Conservation (phyloP, 2,797 vertebrate species). For the Psittacula echo region DNA sequence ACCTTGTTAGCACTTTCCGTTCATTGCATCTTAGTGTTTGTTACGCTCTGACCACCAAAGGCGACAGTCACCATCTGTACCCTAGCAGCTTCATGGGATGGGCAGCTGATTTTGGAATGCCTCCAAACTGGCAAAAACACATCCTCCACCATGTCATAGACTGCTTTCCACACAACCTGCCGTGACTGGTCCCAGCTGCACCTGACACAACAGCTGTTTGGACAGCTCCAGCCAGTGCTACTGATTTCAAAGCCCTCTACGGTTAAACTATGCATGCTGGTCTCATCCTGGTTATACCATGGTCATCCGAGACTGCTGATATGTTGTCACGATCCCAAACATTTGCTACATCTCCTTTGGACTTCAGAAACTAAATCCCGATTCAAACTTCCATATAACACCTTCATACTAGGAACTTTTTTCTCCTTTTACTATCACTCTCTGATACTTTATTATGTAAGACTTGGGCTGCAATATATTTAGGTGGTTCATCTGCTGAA, state of each 20-base stretch:
- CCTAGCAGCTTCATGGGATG: slow-evolving; percentile 21
- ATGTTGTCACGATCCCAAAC: slow-evolving; percentile 71
- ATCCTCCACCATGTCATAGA: slow-evolving; percentile 39
- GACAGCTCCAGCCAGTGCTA: slow-evolving; percentile 74
- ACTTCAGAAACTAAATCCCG: slow-evolving; percentile 67
- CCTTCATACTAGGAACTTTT: neutral
- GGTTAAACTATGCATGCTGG: slow-evolving; percentile 71
- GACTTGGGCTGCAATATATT: neutral
- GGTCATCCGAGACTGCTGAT: slow-evolving; percentile 80
- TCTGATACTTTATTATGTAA: neutral
- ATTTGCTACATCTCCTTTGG: slow-evolving; percentile 73
- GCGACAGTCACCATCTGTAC: slow-evolving; percentile 49
- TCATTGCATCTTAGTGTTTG: neutral
- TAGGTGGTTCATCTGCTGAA: neutral
- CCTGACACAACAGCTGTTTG: slow-evolving; percentile 88
- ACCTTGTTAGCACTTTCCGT: slow-evolving; percentile 40
- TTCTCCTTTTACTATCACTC: neutral
- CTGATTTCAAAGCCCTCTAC: slow-evolving; percentile 84
- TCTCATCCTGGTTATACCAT: slow-evolving; percentile 52
- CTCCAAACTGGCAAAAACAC: slow-evolving; percentile 60
- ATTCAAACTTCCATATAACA: slow-evolving; percentile 18
- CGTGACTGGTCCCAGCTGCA: slow-evolving; percentile 73
- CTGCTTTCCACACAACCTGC: slow-evolving; percentile 81
- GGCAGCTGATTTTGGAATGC: slow-evolving; percentile 65
- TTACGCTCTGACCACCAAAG: slow-evolving; percentile 49